phyloP scores from a whole-genome alignment of 2,113 vertebrate genomes.

The Anarrhichthys ocellatus region DNA sequence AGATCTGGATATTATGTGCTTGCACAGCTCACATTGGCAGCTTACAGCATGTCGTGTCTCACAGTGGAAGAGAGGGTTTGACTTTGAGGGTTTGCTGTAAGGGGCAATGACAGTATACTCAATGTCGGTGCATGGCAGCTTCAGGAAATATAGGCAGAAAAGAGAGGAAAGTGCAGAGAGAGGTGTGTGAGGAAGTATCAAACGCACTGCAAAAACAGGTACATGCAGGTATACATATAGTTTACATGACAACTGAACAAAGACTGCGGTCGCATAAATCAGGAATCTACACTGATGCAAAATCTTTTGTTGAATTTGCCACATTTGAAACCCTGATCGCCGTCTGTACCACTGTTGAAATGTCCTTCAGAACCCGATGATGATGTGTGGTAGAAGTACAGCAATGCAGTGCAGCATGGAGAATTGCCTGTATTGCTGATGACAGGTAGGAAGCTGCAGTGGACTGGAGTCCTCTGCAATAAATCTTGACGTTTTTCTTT shows the following conservation, averaged over 20 bases:
- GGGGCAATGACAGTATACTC: slow-evolving; percentile 18
- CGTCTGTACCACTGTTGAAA: neutral
- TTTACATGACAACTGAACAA: slow-evolving; percentile 17
- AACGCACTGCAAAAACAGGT: slow-evolving; percentile 20
- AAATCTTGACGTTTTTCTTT: slow-evolving; percentile 54
- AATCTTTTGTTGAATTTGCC: slow-evolving; percentile 6
- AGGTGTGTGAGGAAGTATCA: slow-evolving; percentile 9
- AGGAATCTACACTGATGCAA: neutral
- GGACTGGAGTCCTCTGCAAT: slow-evolving; percentile 58
- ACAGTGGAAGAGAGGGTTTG: slow-evolving; percentile 4
- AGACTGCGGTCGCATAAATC: neutral
- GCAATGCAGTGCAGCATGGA: slow-evolving; percentile 68
- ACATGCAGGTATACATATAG: neutral
- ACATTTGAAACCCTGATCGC: neutral
- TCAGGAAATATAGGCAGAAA: neutral
- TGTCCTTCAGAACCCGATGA: slow-evolving; percentile 1
- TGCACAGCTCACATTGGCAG: slow-evolving; percentile 16
- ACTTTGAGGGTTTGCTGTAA: slow-evolving; percentile 10
- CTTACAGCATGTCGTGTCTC: neutral
- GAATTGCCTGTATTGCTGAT: slow-evolving; percentile 59
- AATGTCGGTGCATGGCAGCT: slow-evolving; percentile 5
- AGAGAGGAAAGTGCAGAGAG: neutral
- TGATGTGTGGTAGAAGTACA: slow-evolving; percentile 36
- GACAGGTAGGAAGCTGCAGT: slow-evolving; percentile 72
- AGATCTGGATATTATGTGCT: neutral